Evolutionary conservation across 2,888 invertebrate genomes (phyloP), one percentile per base, ranked within the genome.

Genomic region (Eilema caniola): DNA sequence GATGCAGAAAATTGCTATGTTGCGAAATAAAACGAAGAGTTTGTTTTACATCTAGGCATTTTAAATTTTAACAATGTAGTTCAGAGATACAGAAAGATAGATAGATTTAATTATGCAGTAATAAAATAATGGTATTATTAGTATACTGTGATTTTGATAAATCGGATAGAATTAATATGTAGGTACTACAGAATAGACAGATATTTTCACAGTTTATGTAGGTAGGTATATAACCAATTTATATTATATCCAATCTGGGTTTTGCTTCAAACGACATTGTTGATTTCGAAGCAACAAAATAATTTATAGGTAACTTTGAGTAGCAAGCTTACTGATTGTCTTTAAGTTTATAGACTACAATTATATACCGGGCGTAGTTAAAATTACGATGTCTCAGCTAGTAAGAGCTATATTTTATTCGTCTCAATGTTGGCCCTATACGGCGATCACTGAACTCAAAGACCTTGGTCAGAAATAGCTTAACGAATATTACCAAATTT

Each of bases 401-500:
- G 81, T 66, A 66, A 68, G 10, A 65, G 11, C 33, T 81, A 74
- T n/a, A n/a, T n/a, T 71, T 66, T 66, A 71, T 78, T 67, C 72
- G 75, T 82, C 73, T 66, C 74, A 81, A 77, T 47, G 37, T 23
- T 76, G 73, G 79, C 89, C 88, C 82, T 86, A 88, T 83, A 88
- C 85, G 89, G 90, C 80, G 87, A 85, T 75, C 92, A 88, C 79
- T 91, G 92, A 93, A 90, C 93, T 77, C 85, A 59, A 41, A 79
- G 88, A 88, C 92, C 93, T 92, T 92, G 91, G 83, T 88, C 86
- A 74, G 83, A 91, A 92, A 92, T 92, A 92, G 90, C 81, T 85
- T 85, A 86, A 90, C 83, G 86, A 92, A 89, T 91, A 89, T 88
- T 86, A 88, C 91, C 88, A 90, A 92, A 92, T 90, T 92, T 90